Conservation (phyloP, 2,797 vertebrate species). For the Poecilia gillii region DNA sequence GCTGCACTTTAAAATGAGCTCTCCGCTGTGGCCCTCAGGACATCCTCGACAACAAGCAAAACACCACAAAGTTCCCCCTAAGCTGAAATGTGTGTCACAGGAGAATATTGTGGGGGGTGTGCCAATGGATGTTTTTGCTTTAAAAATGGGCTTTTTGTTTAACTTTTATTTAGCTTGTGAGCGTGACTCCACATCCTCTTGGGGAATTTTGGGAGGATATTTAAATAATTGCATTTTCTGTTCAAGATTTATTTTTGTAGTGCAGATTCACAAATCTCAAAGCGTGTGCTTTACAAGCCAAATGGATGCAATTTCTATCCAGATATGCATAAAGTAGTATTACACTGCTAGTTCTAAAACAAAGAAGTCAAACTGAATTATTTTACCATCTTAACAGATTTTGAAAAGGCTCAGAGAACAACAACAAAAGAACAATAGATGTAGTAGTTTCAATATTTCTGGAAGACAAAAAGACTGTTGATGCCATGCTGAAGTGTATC, state of each 20-base stretch:
- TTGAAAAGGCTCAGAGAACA: not conserved
- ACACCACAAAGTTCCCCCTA: not conserved
- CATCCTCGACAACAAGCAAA: not conserved
- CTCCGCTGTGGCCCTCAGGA: not conserved
- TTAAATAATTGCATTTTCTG: not conserved
- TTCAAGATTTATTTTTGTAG: not conserved
- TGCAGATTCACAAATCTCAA: not conserved
- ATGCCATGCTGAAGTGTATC: not conserved
- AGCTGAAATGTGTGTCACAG: not conserved
- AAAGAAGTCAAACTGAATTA: not conserved
- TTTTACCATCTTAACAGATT: not conserved
- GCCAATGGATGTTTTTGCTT: not conserved
- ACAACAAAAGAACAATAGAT: no score
- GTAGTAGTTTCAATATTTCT: not conserved
- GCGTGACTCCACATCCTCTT: no score
- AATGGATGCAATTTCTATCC: not conserved
- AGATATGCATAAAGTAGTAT: not conserved
- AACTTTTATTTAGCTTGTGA: not conserved
- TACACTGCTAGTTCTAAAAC: not conserved
- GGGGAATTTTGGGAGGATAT: not conserved
- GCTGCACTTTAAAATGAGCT: conserved; percentile 11
- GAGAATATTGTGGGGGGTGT: no score
- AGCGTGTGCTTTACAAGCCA: not conserved
- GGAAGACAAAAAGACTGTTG: no score
- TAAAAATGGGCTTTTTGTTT: not conserved